A percentile compares a stretch with the other conserved stretches of the same genome.
Evolutionary conservation across 2,797 vertebrate species (phyloP).

Genomic region (Lacerta viridis): DNA sequence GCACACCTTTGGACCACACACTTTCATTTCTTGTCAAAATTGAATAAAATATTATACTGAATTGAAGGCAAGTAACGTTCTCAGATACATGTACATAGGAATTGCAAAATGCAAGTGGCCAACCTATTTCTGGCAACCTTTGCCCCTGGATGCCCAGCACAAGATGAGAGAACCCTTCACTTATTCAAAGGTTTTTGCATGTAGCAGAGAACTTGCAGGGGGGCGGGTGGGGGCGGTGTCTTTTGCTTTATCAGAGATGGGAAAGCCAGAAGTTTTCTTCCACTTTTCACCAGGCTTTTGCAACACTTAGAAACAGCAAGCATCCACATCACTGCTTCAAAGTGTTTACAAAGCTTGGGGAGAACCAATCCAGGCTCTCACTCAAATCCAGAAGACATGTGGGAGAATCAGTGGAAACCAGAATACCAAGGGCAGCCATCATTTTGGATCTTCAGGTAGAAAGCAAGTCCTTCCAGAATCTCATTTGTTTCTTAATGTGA

Average conservation of each 20-base stretch:
- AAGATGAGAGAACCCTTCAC: not conserved
- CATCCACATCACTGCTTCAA: not conserved
- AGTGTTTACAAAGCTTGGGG: not conserved
- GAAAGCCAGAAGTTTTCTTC: not conserved
- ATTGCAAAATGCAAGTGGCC: not conserved
- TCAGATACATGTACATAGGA: not conserved
- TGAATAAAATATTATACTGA: not conserved
- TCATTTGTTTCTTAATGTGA: slow-evolving; percentile 3
- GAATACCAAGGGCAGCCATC: not conserved
- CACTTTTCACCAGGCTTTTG: not conserved
- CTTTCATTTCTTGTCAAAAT: not conserved
- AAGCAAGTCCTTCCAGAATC: not conserved
- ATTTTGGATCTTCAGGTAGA: not conserved
- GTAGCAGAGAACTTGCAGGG: not conserved
- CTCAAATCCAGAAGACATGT: not conserved
- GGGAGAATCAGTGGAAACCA: not conserved
- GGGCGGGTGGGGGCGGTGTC: too few species aligned
- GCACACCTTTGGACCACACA: not conserved
- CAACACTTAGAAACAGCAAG: not conserved
- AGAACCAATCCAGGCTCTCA: too few species aligned
- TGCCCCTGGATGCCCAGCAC: not conserved
- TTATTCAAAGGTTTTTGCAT: not conserved
- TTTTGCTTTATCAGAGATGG: not conserved
- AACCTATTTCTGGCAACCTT: not conserved
- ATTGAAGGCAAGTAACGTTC: not conserved